Conservation (phyloP, 2,113 vertebrate genomes). For the Scomber scombrus region DNA sequence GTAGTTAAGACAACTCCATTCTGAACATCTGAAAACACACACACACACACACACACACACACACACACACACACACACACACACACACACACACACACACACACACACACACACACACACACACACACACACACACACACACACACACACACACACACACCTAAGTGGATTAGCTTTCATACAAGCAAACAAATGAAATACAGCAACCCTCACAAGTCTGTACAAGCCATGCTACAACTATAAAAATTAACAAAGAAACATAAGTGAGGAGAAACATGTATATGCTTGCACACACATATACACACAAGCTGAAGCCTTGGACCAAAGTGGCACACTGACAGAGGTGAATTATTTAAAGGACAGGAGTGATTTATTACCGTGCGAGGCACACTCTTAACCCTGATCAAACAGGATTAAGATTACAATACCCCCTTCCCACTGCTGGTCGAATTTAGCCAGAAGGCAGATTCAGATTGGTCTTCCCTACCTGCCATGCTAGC, state of each 20-base stretch:
- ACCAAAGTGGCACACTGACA: slow-evolving; percentile 74
- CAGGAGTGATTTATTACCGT: slow-evolving; percentile 83
- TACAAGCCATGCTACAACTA: slow-evolving; percentile 1
- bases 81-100: slow-evolving; percentile 26
- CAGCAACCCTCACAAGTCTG: background rate
- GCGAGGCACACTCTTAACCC: slow-evolving; percentile 80
- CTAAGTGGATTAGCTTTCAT: slow-evolving; percentile 67
- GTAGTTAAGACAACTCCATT: slow-evolving; percentile 62
- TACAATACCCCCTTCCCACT: slow-evolving; percentile 81
- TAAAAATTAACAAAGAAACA: slow-evolving; percentile 15
- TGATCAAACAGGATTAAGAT: slow-evolving; percentile 86
- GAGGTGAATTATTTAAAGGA: slow-evolving; percentile 85
- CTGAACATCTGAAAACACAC: slow-evolving; percentile 23
- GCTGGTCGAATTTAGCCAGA: slow-evolving; percentile 67
- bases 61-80: slow-evolving; percentile 39
- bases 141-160: slow-evolving; percentile 29
- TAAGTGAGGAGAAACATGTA: slow-evolving; percentile 22
- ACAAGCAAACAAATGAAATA: slow-evolving; percentile 39
- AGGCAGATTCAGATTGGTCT: slow-evolving; percentile 69
- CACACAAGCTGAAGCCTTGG: slow-evolving; percentile 37
- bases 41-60: slow-evolving; percentile 24
- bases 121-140: slow-evolving; percentile 26
- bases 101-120: slow-evolving; percentile 35
- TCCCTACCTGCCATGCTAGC: slow-evolving; percentile 61
- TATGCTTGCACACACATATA: background rate